Evolutionary conservation across 1,140 invertebrate genomes (phyloP), one percentile per base, ranked within the genome.

Genomic region (Zaprionus vittiger): DNA sequence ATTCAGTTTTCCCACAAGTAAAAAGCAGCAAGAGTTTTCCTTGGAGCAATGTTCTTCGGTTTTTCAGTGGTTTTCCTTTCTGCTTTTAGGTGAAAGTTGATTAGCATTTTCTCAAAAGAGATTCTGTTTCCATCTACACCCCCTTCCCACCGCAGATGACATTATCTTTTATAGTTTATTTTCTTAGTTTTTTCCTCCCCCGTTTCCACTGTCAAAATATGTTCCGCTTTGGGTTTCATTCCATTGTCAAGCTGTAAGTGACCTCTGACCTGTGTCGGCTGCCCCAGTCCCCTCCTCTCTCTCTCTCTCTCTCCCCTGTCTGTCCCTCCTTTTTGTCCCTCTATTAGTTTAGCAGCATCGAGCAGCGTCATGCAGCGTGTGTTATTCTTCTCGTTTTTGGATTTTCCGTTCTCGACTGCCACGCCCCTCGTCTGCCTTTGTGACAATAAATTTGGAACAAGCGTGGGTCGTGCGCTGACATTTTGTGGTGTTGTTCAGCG

Each of bases 401-500:
- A 20, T 55, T 70, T 31, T 70, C 14, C 17, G 24, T 63, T 56
- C 54, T 61, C 57, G 41, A 6, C 6, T 52, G 71, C n/a, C 55
- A 69, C 34, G 54, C 73, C 52, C 56, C 69, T 28, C n/a, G 82
- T n/a, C 63, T 41, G 79, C 71, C 68, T 83, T 75, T 83, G 83
- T 81, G 85, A 87, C 83, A 86, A 86, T 86, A 86, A 86, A 86
- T 86, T 86, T 79, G 74, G 68, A 86, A 87, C 77, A 86, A 87
- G 77, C 83, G 80, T 87, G 80, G 83, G 83, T 80, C 83, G 83
- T 87, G 59, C 61, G 70, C 80, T 82, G 82, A 84, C 82, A 81
- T 84, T 84, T 76, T 85, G 82, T 38, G 80, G 80, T 74, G 69
- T 69, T 66, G 73, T 77, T 62, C 67, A 66, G 67, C 66, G 69